A percentile compares a stretch with the other conserved stretches of the same genome.
Conservation (phyloP, 2,113 vertebrate species). For the Excalfactoria chinensis region DNA sequence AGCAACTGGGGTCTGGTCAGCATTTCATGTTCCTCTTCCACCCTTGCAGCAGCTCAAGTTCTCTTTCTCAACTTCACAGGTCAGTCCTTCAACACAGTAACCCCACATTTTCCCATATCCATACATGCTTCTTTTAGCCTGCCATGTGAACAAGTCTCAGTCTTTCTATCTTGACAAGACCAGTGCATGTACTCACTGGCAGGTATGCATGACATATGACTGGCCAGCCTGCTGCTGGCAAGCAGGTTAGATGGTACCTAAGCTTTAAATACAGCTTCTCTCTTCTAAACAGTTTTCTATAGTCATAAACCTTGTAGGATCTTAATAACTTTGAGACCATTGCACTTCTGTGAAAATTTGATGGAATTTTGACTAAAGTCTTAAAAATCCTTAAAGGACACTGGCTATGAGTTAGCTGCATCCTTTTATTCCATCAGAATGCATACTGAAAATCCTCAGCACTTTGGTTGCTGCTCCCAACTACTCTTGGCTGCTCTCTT, state of each 20-base stretch:
- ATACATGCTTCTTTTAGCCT: neutral
- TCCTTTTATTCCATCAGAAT: neutral
- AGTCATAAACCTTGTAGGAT: neutral
- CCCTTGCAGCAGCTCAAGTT: neutral
- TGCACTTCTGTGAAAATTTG: neutral
- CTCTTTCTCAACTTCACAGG: neutral
- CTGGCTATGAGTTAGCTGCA: neutral
- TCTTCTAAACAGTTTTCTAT: neutral
- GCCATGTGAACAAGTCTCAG: neutral
- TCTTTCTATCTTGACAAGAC: neutral
- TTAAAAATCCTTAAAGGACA: neutral
- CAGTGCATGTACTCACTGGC: neutral
- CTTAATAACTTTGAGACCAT: neutral
- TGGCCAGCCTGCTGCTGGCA: neutral
- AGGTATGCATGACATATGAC: accelerated
- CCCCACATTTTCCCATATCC: neutral
- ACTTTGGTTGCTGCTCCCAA: neutral
- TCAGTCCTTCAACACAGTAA: neutral
- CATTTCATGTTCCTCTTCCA: neutral
- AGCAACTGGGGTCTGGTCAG: neutral
- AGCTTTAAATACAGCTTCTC: neutral
- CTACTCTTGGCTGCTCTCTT: neutral
- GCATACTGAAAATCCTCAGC: neutral
- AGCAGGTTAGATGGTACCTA: neutral
- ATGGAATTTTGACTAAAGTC: neutral